Base-by-base conservation (phyloP, 2,888 invertebrate species). In the Sisyra terminalis region DNA sequence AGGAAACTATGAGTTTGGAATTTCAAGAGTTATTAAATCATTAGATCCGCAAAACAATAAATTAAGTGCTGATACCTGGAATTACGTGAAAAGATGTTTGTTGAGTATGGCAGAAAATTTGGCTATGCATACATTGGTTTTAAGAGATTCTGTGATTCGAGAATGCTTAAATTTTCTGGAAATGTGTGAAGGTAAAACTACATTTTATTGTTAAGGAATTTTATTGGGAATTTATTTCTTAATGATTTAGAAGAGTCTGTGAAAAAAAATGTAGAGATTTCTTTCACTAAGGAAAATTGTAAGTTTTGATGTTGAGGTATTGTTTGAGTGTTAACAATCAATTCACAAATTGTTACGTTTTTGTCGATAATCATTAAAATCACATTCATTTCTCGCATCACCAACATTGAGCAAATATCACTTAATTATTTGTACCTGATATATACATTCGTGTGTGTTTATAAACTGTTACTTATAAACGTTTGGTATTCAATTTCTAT, bases 1-100 rank as follows among this genome's bases (percentile, higher is more conserved):
- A 64, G 94, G 94, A 1, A 98, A 98, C 64, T 98, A 93, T 55
- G 97, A 98, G 61, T 98, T 98, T 63, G 98, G 98, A 1, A 86
- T 98, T 52, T 93, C 94, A 0, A 71, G 97, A 47, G 89, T 98
- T 1, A 93, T 97, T 56, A 96, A 97, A 63, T 96, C 96, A 31
- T 64, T 98, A 45, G 90, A 93, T 55, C 93, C 93, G 0, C 90
- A 87, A 54, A 83, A 85, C 56, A 88, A 88, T 61, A 87, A 96
- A 57, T 70, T 98, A 7, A 96, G 97, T 11, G 92, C 94, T 0
- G 97, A 98, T 57, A 98, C 98, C 3, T 98, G 98, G 98, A 84
- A 89, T 59, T 96, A 97, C 58, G 88, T 94, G 2, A 97, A 97
- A 59, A 71, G 96, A 46, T 96, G 94, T 57, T 88, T 97, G 57